Percentiles rank a stretch among this genome's conserved stretches.
Conservation (phyloP, 2,888 invertebrate species). For the Tachina fera region DNA sequence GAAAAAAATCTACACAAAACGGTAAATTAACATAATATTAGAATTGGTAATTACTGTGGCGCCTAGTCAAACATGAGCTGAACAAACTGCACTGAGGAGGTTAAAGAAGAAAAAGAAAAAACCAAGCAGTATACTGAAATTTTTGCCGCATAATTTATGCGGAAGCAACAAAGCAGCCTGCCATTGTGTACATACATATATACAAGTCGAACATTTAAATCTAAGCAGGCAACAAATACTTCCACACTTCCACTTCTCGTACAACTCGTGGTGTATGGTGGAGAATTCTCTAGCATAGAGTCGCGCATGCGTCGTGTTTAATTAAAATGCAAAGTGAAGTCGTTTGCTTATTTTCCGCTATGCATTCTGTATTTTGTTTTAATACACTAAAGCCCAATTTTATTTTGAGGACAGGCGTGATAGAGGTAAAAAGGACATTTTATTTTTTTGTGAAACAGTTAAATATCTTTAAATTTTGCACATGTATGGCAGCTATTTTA, state of each 20-base stretch:
- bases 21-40: conserved; percentile 81
- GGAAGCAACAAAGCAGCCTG: conserved; percentile 53
- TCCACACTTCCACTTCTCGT: conserved; percentile 38
- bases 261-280: conserved; percentile 4
- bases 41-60: conserved; percentile 81
- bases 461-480: not conserved
- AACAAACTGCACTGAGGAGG: conserved; percentile 32
- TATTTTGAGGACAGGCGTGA: conserved; percentile 40
- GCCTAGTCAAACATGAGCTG: conserved; percentile 76
- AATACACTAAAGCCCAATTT: not conserved
- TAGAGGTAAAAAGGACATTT: conserved; percentile 49
- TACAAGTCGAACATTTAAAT: conserved; percentile 36
- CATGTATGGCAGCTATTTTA: not conserved
- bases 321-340: conserved; percentile 78
- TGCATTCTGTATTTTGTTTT: conserved; percentile 40
- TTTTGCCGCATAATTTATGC: conserved; percentile 68
- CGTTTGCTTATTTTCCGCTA: conserved; percentile 64
- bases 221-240: conserved; percentile 30
- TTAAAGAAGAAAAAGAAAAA: not conserved
- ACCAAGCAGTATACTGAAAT: conserved; percentile 9
- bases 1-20: conserved; percentile 69
- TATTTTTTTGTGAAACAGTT: not conserved
- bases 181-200: no score
- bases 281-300: conserved; percentile 52
- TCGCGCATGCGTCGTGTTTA: conserved; percentile 79